phyloP scores from a whole-genome alignment of 2,113 vertebrate species.

The Neofelis nebulosa region DNA sequence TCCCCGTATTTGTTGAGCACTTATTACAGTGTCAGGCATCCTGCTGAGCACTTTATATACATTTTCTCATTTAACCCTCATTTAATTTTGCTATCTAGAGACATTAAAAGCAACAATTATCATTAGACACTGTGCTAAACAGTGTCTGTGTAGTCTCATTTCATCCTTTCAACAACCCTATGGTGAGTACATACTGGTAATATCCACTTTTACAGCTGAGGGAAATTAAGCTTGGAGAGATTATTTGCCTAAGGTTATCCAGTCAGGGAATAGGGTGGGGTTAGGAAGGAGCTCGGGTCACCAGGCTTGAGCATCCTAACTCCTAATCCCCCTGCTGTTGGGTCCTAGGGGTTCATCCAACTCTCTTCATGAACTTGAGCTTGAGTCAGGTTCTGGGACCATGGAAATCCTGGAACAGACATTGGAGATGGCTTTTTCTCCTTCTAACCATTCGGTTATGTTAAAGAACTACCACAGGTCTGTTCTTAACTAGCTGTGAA shows the following conservation, averaged over 20 bases:
- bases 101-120: slow-evolving; percentile 40
- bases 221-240: slow-evolving; percentile 7
- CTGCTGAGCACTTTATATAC: slow-evolving; percentile 17
- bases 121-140: slow-evolving; percentile 30
- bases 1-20: neutral
- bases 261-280: neutral
- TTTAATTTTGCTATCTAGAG: slow-evolving; percentile 55
- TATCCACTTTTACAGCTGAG: neutral
- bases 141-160: neutral
- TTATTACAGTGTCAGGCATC: neutral
- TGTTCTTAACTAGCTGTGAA: neutral
- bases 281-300: neutral
- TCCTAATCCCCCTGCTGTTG: neutral
- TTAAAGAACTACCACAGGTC: neutral
- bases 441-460: neutral
- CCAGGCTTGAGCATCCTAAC: neutral
- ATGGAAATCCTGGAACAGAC: neutral
- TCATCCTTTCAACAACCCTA: neutral
- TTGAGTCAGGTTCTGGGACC: neutral
- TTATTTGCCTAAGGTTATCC: neutral
- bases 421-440: neutral
- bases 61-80: slow-evolving; percentile 43
- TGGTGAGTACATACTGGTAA: neutral
- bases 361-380: neutral
- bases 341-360: too few species aligned